Evolutionary conservation across 2,113 vertebrate species (phyloP), one percentile per base, ranked within the genome.

Genomic region (Andinoacara biseriatus): DNA sequence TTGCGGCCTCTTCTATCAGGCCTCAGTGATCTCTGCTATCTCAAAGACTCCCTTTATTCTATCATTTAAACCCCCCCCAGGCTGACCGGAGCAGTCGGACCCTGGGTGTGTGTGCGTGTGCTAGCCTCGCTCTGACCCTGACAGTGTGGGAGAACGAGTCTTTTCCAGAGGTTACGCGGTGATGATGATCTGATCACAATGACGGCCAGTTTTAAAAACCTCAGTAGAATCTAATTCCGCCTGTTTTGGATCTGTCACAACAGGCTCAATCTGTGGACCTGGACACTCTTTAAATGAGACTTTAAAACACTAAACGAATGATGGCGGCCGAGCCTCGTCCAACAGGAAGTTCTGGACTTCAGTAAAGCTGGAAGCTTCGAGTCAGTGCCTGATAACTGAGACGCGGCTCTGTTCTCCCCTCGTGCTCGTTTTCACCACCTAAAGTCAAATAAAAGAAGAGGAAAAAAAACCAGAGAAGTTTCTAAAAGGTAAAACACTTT

Each of bases 41-140:
- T 92, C 85, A 92, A 87, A 88, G 81, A 89, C 74, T 8, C 79
- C 59, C 81, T 92, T 92, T 90, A 85, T 90, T 89, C 88, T 54
- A 78, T 86, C 83, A 87, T 90, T 88, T 91, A 90, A 88, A 92
- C 10, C 90, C 86, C 57, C 56, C 24, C 31, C 83, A 90, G 91
- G 90, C 87, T 91, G 87, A 86, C 85, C 90, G 76, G 65, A 79
- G 90, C 85, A 81, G 61, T 80, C 3, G 79, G 86, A 75, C 84
- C 74, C 74, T 89, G n/a, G 69, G 11, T 62, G 67, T 57, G 80
- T 43, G 38, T 87, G 85, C 82, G 59, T 87, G 35, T 69, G 61
- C 20, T 83, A 61, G 18, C 81, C 86, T 87, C 76, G n/a, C 46
- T 63, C 56, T 86, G 83, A 86, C 80, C 76, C 81, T 33, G 26